Evolutionary conservation across 1,140 invertebrate genomes (phyloP).

Genomic region (Dysdera silvatica): DNA sequence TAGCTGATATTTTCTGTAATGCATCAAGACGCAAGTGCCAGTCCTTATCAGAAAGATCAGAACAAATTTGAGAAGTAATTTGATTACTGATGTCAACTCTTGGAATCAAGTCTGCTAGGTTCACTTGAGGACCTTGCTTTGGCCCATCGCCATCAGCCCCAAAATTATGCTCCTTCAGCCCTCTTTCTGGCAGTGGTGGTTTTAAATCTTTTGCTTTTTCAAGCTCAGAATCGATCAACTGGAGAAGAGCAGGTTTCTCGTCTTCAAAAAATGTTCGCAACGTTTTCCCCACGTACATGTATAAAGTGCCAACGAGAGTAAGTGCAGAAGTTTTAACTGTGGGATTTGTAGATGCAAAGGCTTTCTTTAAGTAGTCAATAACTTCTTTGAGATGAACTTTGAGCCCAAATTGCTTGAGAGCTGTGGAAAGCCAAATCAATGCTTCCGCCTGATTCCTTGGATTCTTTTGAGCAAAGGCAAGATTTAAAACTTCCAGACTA

Average conservation of each 20-base stretch:
- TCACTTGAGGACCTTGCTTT: slow-evolving; percentile 47
- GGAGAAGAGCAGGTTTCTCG: slow-evolving; percentile 74
- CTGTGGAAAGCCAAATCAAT: slow-evolving; percentile 65
- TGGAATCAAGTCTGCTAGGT: slow-evolving; percentile 60
- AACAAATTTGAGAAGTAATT: slow-evolving; percentile 70
- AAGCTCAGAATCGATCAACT: slow-evolving; percentile 78
- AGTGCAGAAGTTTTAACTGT: slow-evolving; percentile 67
- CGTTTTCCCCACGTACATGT: slow-evolving; percentile 67
- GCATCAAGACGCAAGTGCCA: slow-evolving; percentile 87
- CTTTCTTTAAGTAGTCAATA: slow-evolving; percentile 73
- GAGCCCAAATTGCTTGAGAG: slow-evolving; percentile 77
- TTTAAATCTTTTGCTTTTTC: slow-evolving; percentile 62
- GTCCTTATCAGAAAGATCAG: slow-evolving; percentile 82
- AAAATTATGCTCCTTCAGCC: slow-evolving; percentile 40
- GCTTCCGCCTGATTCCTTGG: slow-evolving; percentile 83
- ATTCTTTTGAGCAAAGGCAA: slow-evolving; percentile 77
- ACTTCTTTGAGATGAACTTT: slow-evolving; percentile 65
- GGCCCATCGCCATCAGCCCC: slow-evolving; percentile 49
- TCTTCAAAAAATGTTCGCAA: slow-evolving; percentile 71
- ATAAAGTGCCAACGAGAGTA: slow-evolving; percentile 58
- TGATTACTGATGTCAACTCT: slow-evolving; percentile 75
- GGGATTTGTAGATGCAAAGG: slow-evolving; percentile 72
- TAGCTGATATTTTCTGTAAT: slow-evolving; percentile 64
- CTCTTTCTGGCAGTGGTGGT: slow-evolving; percentile 62
- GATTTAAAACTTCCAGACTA: slow-evolving; percentile 58